Evolutionary conservation across 2,113 vertebrate genomes (phyloP), one percentile per base, ranked within the genome.

Genomic region (Neolamprologus fasciatus): DNA sequence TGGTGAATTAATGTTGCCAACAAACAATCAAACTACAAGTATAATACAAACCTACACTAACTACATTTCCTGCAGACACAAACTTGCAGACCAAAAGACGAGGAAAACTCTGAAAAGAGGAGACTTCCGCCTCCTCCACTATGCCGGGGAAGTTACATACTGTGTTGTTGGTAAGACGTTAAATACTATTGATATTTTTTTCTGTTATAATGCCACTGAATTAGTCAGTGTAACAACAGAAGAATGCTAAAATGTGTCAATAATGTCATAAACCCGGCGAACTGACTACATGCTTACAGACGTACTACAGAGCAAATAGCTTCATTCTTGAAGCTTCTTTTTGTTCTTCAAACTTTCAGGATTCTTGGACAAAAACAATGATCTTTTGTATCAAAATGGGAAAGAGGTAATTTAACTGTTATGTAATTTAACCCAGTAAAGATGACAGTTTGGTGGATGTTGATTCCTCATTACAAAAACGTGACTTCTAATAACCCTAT

Each of bases 311-410:
- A 50, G 71, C 9, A 47, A 78, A 61, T 8, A 17, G 10, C 51
- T 28, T 45, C 10, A 35, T 3, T 26, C 3, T 53, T 16, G 10
- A 78, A 78, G 45, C 71, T 78, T 51, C 10, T 82, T 21, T 33
- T 83, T 53, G 4, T 50, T 61, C 9, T 85, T 66, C 17, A 55
- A 54, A 31, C 61, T 89, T 83, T 76, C 76, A 99, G 99, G 99
- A 23, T 99, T 99, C 94, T 95, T 99, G 88, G 98, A 99, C 93
- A 99, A 99, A 96, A 99, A 99, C 96, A 99, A 98, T 2, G 98
- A 99, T 51, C 96, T 99, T 1, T 95, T 99, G 82, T 99, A 98
- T 91, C 96, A 97, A 91, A 98, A 98, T 92, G 96, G 98, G 80
- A 99, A 99, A 96, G 98, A 99, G 95, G 99, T 99, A 93, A 96